A percentile compares a stretch with the other conserved stretches of the same genome.
Conservation (phyloP, 2,888 invertebrate species). For the Sinopyrophorus schimmeli region DNA sequence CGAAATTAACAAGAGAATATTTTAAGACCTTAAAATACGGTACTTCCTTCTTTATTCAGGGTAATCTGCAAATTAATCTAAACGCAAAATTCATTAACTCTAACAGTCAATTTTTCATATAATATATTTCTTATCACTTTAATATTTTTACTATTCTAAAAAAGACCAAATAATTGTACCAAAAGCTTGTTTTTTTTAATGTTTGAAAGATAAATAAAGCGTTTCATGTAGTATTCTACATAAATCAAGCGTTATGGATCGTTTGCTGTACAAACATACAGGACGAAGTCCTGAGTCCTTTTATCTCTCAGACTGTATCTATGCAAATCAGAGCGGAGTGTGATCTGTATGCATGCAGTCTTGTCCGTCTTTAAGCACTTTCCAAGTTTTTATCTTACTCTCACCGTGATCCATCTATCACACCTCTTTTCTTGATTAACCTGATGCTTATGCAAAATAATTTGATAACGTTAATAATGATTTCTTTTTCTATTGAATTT, state of each 20-base stretch:
- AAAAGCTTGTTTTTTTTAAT: too few relatives aligned
- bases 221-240: too few relatives aligned
- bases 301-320: constrained; percentile 36
- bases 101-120: too few relatives aligned
- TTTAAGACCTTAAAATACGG: constrained; percentile 24
- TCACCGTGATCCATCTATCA: constrained; percentile 25
- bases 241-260: constrained; percentile 28
- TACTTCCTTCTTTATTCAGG: constrained; percentile 21
- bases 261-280: constrained; percentile 28
- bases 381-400: constrained; percentile 34
- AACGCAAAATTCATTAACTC: constrained; percentile 8
- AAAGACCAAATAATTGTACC: too few relatives aligned
- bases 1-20: constrained; percentile 28
- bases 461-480: constrained; percentile 2
- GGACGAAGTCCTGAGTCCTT: constrained; percentile 31
- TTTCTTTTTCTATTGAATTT: not conserved
- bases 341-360: constrained; percentile 36
- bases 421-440: constrained; percentile 29
- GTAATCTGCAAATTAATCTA: constrained; percentile 16
- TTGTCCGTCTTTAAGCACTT: constrained; percentile 34
- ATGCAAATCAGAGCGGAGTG: constrained; percentile 37
- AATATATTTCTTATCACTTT: too few relatives aligned
- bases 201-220: too few relatives aligned
- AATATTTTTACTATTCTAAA: too few relatives aligned
- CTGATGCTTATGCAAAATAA: constrained; percentile 13